Evolutionary conservation across 2,113 vertebrate genomes (phyloP).

Genomic region (Eira barbara): DNA sequence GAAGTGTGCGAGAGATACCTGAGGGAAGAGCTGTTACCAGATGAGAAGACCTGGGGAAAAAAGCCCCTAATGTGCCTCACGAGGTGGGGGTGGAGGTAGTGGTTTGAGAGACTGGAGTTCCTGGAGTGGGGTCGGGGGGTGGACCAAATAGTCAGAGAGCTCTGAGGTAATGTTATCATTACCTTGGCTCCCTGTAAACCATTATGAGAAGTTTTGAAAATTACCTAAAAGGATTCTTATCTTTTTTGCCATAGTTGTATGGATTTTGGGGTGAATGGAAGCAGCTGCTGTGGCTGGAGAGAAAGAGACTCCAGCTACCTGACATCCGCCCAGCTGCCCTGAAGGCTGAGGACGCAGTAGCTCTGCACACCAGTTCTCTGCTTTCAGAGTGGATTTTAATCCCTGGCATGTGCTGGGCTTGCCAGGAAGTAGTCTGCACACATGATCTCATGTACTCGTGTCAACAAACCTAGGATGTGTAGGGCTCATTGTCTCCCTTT

Average conservation of each 20-base stretch:
- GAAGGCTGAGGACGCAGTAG: no score
- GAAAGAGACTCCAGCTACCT: not conserved
- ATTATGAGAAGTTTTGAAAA: not conserved
- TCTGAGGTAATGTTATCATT: not conserved
- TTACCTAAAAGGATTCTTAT: not conserved
- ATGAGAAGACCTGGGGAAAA: not conserved
- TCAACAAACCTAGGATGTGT: not conserved
- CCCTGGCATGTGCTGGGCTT: not conserved
- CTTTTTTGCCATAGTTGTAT: not conserved
- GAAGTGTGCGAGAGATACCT: not conserved
- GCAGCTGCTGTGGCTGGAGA: not conserved
- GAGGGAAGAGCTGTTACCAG: not conserved
- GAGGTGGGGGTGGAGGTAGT: not conserved
- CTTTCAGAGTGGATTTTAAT: not conserved
- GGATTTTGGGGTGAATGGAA: not conserved
- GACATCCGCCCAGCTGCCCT: not conserved
- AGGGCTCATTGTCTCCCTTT: not conserved
- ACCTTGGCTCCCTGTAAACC: not conserved
- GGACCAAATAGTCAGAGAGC: not conserved
- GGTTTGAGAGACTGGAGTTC: not conserved
- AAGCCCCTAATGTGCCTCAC: accelerated
- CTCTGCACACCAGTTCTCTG: not conserved
- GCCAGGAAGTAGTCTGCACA: accelerated
- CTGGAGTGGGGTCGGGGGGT: not conserved
- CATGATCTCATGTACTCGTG: not conserved